These are phyloP conservation scores for Paracanthobrama guichenoti DNA, from an alignment of 2,113 vertebrate genomes.

Conservation along the genomic window DNA sequence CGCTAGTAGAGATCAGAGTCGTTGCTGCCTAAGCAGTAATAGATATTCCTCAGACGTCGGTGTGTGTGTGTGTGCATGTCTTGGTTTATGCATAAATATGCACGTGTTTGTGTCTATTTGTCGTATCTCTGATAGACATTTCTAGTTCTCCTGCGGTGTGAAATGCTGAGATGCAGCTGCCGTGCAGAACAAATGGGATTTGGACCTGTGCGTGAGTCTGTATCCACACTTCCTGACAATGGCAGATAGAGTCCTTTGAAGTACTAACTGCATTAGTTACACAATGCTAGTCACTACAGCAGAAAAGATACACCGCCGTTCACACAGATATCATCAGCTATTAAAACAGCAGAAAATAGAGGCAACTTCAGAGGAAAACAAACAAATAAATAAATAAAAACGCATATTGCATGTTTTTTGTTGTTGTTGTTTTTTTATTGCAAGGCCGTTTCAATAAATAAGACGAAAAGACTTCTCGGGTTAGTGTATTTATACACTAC, in stretches of 20 bases:
- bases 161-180: constrained; percentile 42
- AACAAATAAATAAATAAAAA: background rate
- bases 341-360: constrained; percentile 46
- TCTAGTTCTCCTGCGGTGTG: constrained; percentile 34
- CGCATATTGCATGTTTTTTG: too few species aligned
- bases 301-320: background rate
- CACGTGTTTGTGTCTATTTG: background rate
- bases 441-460: background rate
- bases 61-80: too few species aligned
- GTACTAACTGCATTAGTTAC: constrained; percentile 55
- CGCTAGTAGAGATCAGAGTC: constrained; percentile 8
- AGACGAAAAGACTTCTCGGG: background rate
- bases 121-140: constrained; percentile 35
- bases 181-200: constrained; percentile 59
- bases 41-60: background rate
- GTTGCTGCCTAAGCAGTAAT: background rate
- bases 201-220: constrained; percentile 38
- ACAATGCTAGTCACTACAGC: constrained; percentile 36
- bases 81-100: constrained; percentile 32
- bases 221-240: constrained; percentile 42
- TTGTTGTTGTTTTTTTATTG: too few species aligned
- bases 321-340: constrained; percentile 46
- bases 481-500: background rate
- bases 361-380: constrained; percentile 37
- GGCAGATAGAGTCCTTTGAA: constrained; percentile 50